Evolutionary conservation across 2,113 vertebrate genomes (phyloP).

Genomic region (Marmota flaviventris): DNA sequence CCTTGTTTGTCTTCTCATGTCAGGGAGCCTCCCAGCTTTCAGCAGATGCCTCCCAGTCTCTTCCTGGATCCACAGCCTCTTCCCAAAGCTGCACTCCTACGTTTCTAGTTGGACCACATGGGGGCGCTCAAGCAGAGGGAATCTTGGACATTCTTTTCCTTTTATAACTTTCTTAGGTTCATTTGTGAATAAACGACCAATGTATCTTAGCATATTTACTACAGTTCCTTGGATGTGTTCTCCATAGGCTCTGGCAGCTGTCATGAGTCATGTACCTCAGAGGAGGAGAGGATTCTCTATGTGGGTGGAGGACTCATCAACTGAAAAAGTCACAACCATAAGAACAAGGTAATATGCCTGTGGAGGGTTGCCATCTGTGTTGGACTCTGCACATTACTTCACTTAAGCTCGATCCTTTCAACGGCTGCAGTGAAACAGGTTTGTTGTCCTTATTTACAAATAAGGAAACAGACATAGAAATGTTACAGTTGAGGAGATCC

Average conservation of each 20-base stretch:
- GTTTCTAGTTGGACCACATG: neutral
- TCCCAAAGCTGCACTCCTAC: neutral
- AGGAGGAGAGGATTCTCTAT: neutral
- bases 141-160: neutral
- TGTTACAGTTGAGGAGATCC: too few relatives aligned
- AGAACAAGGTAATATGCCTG: neutral
- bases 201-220: neutral
- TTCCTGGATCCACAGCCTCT: neutral
- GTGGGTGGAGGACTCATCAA: neutral
- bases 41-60: neutral
- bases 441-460: neutral
- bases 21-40: neutral
- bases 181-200: too few relatives aligned
- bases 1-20: neutral
- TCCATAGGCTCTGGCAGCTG: neutral
- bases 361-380: neutral
- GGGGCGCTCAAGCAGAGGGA: neutral
- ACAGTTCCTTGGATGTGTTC: neutral
- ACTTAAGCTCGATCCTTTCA: neutral
- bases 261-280: neutral
- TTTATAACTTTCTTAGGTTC: neutral
- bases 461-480: neutral
- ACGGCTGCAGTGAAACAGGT: neutral
- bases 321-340: neutral
- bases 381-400: neutral